Conservation (phyloP, 2,888 invertebrate species). For the Criorhina ranunculi region DNA sequence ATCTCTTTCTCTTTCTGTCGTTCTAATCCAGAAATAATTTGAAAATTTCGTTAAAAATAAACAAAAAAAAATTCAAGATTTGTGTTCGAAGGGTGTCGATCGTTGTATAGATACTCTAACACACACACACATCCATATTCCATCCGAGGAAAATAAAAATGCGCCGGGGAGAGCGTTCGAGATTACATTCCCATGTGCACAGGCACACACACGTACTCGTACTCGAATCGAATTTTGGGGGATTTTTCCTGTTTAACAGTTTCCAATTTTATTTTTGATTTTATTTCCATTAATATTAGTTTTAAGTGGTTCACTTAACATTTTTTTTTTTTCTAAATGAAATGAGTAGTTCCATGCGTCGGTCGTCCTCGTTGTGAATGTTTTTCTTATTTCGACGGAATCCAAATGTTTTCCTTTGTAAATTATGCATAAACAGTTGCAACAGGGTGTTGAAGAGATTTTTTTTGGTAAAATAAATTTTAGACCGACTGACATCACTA, state of each 20-base stretch:
- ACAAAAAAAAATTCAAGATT: slow-evolving; percentile 61
- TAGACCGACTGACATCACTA: too few relatives aligned
- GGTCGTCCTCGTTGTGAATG: slow-evolving; percentile 19
- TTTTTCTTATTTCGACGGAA: slow-evolving; percentile 2
- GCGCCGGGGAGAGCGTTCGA: slow-evolving; percentile 7
- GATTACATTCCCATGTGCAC: slow-evolving; percentile 23
- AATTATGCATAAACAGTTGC: background rate
- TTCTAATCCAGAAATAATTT: slow-evolving; percentile 47
- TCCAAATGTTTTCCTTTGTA: slow-evolving; percentile 3
- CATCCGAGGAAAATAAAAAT: background rate
- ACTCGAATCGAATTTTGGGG: too few relatives aligned
- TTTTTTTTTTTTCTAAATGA: slow-evolving; percentile 25
- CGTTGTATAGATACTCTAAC: slow-evolving; percentile 20
- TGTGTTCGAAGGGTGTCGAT: slow-evolving; percentile 73
- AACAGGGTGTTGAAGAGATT: background rate
- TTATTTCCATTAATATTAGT: slow-evolving; percentile 61
- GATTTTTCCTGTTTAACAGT: slow-evolving; percentile 29
- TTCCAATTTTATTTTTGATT: slow-evolving; percentile 44
- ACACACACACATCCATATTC: too few relatives aligned
- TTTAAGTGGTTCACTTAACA: slow-evolving; percentile 71
- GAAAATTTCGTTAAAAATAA: slow-evolving; percentile 63
- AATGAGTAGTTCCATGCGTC: slow-evolving; percentile 50
- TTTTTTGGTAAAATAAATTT: too few relatives aligned
- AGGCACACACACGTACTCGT: slow-evolving; percentile 13
- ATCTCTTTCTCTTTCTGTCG: background rate